phyloP scores from a whole-genome alignment of 2,797 vertebrate species.

The Molossus alvarezi region DNA sequence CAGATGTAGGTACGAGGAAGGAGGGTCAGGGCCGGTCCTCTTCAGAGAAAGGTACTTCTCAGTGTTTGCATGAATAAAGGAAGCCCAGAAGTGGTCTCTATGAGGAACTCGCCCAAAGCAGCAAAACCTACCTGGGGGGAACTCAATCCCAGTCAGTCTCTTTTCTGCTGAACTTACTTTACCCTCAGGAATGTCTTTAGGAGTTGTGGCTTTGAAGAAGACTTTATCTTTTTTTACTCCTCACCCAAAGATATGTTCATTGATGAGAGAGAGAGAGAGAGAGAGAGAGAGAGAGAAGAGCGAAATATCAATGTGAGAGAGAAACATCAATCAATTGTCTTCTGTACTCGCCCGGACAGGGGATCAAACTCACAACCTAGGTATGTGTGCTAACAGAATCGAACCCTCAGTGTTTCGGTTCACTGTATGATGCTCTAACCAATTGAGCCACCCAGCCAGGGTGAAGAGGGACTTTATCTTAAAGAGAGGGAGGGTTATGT shows the following conservation, averaged over 20 bases:
- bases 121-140: background rate
- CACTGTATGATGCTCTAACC: no score
- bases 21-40: background rate
- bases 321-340: no score
- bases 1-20: background rate
- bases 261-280: no score
- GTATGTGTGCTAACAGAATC: no score
- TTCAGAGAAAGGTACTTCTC: background rate
- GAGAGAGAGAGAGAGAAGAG: no score
- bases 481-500: background rate
- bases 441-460: no score
- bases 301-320: no score
- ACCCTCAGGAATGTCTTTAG: background rate
- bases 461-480: background rate
- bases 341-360: no score
- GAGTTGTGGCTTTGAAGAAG: slow-evolving; percentile 6
- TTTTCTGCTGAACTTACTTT: slow-evolving; percentile 20
- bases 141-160: background rate
- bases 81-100: background rate
- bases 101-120: background rate
- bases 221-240: background rate
- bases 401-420: no score
- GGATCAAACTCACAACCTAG: no score
- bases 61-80: background rate
- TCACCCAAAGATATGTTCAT: no score